Conservation (phyloP, 2,113 vertebrate species). For the Otis tarda region DNA sequence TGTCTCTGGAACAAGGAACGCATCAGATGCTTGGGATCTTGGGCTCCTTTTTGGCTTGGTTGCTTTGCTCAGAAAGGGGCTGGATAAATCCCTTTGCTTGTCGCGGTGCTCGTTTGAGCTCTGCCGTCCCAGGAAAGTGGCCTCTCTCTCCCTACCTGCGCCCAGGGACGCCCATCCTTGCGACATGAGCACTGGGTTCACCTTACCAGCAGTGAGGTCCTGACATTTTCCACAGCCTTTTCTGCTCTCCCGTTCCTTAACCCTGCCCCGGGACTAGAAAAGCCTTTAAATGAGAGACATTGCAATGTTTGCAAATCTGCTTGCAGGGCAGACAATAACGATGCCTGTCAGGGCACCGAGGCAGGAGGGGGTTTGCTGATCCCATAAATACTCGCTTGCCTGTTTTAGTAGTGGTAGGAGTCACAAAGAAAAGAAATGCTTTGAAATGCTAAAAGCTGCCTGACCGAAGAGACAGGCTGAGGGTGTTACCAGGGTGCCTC, state of each 20-base stretch:
- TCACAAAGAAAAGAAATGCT: constrained; percentile 15
- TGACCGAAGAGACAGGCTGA: background rate
- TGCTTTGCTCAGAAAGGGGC: background rate
- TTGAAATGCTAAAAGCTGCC: constrained; percentile 61
- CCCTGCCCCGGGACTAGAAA: background rate
- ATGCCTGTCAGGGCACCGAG: background rate
- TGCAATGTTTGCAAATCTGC: no score
- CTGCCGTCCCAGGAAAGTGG: rapidly evolving
- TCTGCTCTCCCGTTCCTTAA: background rate
- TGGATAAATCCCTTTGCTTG: rapidly evolving
- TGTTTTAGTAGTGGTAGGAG: background rate
- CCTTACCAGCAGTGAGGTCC: background rate
- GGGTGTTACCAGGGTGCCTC: background rate
- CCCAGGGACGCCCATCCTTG: background rate
- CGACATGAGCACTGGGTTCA: background rate
- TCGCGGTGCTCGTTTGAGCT: rapidly evolving
- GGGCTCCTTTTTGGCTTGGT: background rate
- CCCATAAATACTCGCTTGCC: background rate
- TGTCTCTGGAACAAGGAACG: background rate
- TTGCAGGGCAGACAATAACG: background rate
- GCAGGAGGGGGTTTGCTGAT: constrained; percentile 8
- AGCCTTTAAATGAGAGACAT: background rate
- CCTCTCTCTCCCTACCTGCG: background rate
- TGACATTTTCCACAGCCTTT: background rate
- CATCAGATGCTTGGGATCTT: background rate